Conservation (phyloP, 2,113 vertebrate species). For the Thamnaconus septentrionalis region DNA sequence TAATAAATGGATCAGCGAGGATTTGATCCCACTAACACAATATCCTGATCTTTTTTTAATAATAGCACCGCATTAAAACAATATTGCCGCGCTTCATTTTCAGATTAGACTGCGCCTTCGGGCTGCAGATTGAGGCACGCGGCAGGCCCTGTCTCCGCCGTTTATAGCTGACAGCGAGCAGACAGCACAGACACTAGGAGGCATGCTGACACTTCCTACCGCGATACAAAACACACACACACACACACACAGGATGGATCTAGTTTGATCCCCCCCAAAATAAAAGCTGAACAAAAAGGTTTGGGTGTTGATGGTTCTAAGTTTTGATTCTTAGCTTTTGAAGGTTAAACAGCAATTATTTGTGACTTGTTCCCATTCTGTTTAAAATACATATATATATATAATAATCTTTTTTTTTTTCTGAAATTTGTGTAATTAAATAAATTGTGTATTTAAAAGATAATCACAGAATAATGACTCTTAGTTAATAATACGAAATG, state of each 20-base stretch:
- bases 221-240: not conserved
- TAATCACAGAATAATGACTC: too few species aligned
- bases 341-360: too few species aligned
- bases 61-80: slow-evolving; percentile 66
- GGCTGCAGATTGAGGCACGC: slow-evolving; percentile 49
- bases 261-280: slow-evolving; percentile 3
- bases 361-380: too few species aligned
- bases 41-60: slow-evolving; percentile 43
- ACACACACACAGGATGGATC: slow-evolving; percentile 46
- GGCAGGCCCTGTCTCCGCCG: slow-evolving; percentile 60
- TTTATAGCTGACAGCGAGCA: slow-evolving; percentile 65
- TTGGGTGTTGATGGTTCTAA: too few species aligned
- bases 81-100: slow-evolving; percentile 64
- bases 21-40: slow-evolving; percentile 59
- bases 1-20: slow-evolving; percentile 52
- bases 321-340: too few species aligned
- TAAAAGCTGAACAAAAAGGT: too few species aligned
- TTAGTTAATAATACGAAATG: too few species aligned
- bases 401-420: too few species aligned
- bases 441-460: too few species aligned
- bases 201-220: slow-evolving; percentile 47
- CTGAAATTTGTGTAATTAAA: too few species aligned
- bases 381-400: too few species aligned
- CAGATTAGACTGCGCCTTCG: slow-evolving; percentile 55
- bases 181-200: slow-evolving; percentile 56